Conservation (phyloP, 2,797 vertebrate genomes). For the Rallus crepitans region DNA sequence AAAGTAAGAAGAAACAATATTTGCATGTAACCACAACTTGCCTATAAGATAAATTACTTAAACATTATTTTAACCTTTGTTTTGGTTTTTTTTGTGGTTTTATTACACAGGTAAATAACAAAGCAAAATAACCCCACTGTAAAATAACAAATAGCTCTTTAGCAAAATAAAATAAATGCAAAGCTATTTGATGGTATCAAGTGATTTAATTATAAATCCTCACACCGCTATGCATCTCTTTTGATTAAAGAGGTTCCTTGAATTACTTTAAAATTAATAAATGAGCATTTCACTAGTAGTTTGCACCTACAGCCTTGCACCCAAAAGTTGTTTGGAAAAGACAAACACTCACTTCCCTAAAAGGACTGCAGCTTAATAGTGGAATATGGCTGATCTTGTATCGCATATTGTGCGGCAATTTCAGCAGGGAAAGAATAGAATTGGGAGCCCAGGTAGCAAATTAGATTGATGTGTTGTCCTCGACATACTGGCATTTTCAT, state of each 20-base stretch:
- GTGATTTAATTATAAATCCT: background rate
- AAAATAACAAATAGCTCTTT: background rate
- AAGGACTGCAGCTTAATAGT: background rate
- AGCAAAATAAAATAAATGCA: background rate
- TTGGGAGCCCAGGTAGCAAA: slow-evolving; percentile 72
- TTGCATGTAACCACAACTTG: background rate
- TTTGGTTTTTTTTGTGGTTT: background rate
- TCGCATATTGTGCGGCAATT: slow-evolving; percentile 44
- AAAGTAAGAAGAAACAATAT: background rate
- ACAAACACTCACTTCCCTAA: background rate
- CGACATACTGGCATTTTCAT: slow-evolving; percentile 81
- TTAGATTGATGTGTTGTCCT: slow-evolving; percentile 85
- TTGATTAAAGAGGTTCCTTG: background rate
- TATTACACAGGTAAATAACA: background rate
- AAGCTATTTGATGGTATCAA: background rate
- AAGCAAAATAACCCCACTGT: background rate
- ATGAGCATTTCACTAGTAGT: background rate
- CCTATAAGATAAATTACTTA: background rate
- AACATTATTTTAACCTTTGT: rapidly evolving
- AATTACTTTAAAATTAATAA: background rate
- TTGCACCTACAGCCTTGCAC: background rate
- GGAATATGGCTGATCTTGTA: background rate
- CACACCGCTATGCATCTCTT: background rate
- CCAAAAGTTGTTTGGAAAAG: background rate
- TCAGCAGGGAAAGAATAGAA: slow-evolving; percentile 56